phyloP scores from a whole-genome alignment of 1,140 invertebrate genomes.

The Lordiphosa stackelbergi region DNA sequence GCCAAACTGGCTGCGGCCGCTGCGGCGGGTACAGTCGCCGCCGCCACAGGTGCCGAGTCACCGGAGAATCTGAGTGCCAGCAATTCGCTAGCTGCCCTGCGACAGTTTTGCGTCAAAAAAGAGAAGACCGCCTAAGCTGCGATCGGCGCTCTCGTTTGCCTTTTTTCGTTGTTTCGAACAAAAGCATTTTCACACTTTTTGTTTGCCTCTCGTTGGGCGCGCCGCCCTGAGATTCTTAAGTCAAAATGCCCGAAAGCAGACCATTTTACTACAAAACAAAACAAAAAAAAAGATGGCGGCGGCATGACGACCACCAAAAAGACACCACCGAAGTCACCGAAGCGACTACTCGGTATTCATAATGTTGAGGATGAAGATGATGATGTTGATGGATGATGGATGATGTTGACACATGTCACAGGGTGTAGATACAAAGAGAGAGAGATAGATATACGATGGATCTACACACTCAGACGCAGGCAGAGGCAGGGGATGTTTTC shows the following conservation, averaged over 20 bases:
- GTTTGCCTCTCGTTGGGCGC: constrained; percentile 40
- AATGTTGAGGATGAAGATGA: background rate
- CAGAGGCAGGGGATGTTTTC: constrained; percentile 23
- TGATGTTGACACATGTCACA: background rate
- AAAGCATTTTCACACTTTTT: constrained; percentile 68
- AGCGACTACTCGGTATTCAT: constrained; percentile 4
- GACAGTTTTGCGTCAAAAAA: constrained; percentile 76
- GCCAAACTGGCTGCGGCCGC: constrained; percentile 54
- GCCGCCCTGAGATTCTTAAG: constrained; percentile 1
- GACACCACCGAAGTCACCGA: constrained; percentile 7
- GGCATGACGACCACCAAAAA: constrained; percentile 32
- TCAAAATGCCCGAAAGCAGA: background rate
- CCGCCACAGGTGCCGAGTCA: constrained; percentile 26
- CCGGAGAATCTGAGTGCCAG: constrained; percentile 66
- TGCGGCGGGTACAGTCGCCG: constrained; percentile 13
- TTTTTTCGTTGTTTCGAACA: constrained; percentile 71
- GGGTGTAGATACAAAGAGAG: no score
- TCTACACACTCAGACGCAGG: constrained; percentile 7
- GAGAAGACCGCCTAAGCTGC: constrained; percentile 74
- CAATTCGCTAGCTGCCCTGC: constrained; percentile 70
- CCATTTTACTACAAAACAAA: constrained; percentile 4
- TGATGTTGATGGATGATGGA: constrained; percentile 13
- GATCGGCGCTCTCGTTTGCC: constrained; percentile 41
- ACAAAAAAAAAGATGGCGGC: constrained; percentile 11
- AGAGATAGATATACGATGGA: no score